phyloP scores from a whole-genome alignment of 2,888 invertebrate species.

The Netelia inedita region DNA sequence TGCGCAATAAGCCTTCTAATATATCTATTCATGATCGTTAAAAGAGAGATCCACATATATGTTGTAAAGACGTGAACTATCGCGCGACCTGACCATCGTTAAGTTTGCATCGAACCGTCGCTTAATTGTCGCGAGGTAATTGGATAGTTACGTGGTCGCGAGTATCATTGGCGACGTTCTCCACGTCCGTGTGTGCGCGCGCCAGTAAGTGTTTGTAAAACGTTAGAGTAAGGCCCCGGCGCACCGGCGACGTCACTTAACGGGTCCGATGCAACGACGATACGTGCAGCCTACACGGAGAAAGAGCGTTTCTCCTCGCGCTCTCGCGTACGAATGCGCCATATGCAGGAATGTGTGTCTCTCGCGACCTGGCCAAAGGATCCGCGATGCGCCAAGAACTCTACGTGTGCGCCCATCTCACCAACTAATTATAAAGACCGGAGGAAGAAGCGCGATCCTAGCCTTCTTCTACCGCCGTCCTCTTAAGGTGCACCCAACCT shows the following conservation, averaged over 20 bases:
- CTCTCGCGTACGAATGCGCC: constrained; percentile 19
- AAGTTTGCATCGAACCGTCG: constrained; percentile 66
- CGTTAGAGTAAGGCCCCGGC: constrained; percentile 26
- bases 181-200: neutral
- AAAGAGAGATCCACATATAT: neutral
- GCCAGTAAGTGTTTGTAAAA: constrained; percentile 35
- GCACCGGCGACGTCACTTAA: constrained; percentile 70
- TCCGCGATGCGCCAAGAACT: constrained; percentile 18
- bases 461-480: constrained; percentile 66
- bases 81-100: constrained; percentile 51
- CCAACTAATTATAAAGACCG: constrained; percentile 66
- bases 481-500: constrained; percentile 54
- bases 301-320: constrained; percentile 20
- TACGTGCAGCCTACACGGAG: constrained; percentile 27
- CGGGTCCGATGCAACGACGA: constrained; percentile 68
- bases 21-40: neutral
- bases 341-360: constrained; percentile 64
- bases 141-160: constrained; percentile 69
- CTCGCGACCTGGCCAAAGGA: constrained; percentile 55
- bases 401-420: constrained; percentile 51
- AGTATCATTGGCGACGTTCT: constrained; percentile 53
- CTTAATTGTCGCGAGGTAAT: constrained; percentile 73
- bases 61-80: neutral
- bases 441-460: constrained; percentile 14
- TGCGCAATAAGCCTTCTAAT: neutral